Conservation (phyloP, 30 jellyfish, hydroid and myxozoan genomes). For the Rhopilema esculentum region DNA sequence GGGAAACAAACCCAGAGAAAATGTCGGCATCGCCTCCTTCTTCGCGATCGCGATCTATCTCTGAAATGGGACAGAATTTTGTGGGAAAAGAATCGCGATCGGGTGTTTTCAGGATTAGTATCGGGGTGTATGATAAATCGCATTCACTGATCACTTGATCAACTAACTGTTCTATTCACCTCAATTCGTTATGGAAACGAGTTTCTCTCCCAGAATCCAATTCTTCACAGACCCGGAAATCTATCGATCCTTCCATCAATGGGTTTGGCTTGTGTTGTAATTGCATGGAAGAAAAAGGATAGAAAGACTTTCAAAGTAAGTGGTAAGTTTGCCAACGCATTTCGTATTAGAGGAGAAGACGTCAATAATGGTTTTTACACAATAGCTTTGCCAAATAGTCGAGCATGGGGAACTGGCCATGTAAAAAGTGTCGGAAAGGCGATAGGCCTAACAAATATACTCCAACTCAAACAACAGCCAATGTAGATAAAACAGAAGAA, state of each 20-base stretch:
- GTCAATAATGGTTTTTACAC: neutral
- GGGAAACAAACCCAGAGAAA: no score
- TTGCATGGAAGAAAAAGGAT: slow-evolving; percentile 8
- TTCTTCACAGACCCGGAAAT: slow-evolving; percentile 27
- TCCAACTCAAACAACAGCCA: neutral
- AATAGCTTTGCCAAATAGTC: no score
- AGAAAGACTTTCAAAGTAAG: neutral
- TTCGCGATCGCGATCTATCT: no score
- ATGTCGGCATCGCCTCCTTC: no score
- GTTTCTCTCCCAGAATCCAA: slow-evolving; percentile 21
- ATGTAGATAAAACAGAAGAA: neutral
- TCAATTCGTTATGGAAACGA: neutral
- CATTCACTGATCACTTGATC: no score
- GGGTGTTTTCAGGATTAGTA: no score
- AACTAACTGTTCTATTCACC: no score
- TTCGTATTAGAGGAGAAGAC: neutral
- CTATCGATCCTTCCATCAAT: neutral
- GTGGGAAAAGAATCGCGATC: no score
- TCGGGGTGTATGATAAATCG: no score
- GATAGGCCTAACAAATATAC: neutral
- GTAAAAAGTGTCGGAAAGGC: slow-evolving; percentile 32
- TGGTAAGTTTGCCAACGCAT: neutral
- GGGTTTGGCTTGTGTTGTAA: slow-evolving; percentile 16
- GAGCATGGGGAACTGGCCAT: slow-evolving; percentile 44
- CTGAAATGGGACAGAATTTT: no score